Evolutionary conservation across 2,888 invertebrate genomes (phyloP).

Genomic region (Scaptomyza flava): DNA sequence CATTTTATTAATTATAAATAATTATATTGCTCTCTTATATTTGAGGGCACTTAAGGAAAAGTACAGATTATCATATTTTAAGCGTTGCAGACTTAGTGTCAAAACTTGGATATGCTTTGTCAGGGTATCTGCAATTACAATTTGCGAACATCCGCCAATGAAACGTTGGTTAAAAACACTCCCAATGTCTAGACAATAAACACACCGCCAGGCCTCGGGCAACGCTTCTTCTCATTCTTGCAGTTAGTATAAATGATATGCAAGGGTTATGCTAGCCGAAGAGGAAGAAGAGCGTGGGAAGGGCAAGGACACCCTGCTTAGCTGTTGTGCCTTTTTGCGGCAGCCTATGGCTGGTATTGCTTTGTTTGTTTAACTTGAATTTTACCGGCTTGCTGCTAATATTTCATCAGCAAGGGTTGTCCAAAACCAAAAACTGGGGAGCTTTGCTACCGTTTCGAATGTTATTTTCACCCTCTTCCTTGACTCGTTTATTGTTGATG

Average conservation of each 20-base stretch:
- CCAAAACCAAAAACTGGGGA: conserved; percentile 4
- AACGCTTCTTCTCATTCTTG: background rate
- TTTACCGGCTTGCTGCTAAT: conserved; percentile 67
- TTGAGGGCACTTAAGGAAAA: too few species aligned
- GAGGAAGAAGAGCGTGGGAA: background rate
- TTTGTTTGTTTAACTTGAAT: conserved; percentile 57
- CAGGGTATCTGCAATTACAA: conserved; percentile 1
- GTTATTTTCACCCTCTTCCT: conserved; percentile 5
- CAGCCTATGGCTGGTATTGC: conserved; percentile 45
- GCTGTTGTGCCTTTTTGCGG: conserved; percentile 15
- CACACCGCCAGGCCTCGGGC: conserved; percentile 5
- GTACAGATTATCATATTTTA: too few species aligned
- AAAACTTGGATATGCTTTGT: background rate
- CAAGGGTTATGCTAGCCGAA: conserved; percentile 18
- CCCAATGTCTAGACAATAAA: conserved; percentile 1
- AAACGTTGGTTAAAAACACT: background rate
- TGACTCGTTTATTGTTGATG: conserved; percentile 2
- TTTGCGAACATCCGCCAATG: background rate
- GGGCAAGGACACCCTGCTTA: conserved; percentile 13
- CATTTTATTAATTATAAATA: too few species aligned
- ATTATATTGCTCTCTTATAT: too few species aligned
- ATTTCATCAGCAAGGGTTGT: conserved; percentile 63
- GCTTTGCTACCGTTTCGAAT: conserved; percentile 28
- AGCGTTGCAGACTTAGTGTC: background rate
- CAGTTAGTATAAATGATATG: conserved; percentile 39